Base-by-base conservation (phyloP, 2,888 invertebrate genomes). In the Drosophila vallismaia region DNA sequence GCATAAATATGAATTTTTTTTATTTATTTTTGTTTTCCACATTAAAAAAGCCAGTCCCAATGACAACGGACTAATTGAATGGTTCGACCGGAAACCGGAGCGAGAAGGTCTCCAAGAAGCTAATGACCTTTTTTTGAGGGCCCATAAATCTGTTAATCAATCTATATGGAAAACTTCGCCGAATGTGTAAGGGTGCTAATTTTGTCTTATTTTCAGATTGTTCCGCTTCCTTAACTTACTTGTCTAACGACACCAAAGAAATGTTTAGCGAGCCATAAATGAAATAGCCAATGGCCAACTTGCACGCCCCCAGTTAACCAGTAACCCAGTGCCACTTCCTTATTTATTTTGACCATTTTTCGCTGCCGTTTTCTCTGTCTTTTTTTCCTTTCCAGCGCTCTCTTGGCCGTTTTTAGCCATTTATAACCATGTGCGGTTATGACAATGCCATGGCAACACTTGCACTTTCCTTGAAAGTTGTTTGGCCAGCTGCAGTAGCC, bases 401-500 rank as follows among this genome's bases (percentile, higher is more conserved):
- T 52, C 46, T 14, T 10, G 6, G 14, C 57, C 31, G 58, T 57
- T 46, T 26, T 24, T 10, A 9, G 14, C 60, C 14, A 62, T 58
- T 58, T 28, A 46, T 33, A 28, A 10, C 60, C 31, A 62, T 58
- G 48, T 28, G 59, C 14, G 28, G 50, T 46, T 64, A 38, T 63
- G 75, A 81, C 83, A 88, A 82, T 86, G 89, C 78, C 82, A 79
- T 77, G 86, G 81, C 79, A 88, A 82, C 73, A 81, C 82, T 89
- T 87, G 79, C 88, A 85, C 82, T 89, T 89, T 89, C 85, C 73
- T 76, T 71, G 86, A 89, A 89, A 87, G 86, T 80, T 73, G 77
- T 67, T 68, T 72, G 56, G 63, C 74, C 71, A 79, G 79, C 74
- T 76, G 76, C 58, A 69, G 36, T 51, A 56, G 31, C 46, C 26